Conservation (phyloP, 23 tunicate genomes). For the Styela plicata region DNA sequence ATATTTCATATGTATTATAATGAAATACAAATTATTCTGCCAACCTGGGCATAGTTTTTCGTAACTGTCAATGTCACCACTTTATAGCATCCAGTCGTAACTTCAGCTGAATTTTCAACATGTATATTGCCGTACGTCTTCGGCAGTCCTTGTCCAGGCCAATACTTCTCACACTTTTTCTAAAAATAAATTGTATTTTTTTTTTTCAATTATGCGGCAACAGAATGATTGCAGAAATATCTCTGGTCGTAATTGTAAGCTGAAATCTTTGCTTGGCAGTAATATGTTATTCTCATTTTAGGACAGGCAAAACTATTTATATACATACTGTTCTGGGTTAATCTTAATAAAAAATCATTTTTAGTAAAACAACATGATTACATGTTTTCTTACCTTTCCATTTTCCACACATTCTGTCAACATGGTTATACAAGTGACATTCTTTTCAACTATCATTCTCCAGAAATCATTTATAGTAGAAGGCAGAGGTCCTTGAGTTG, state of each 20-base stretch:
- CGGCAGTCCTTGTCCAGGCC: neutral
- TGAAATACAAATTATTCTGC: too few relatives aligned
- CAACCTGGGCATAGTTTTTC: neutral
- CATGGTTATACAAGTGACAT: neutral
- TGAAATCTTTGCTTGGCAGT: too few relatives aligned
- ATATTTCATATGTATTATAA: too few relatives aligned
- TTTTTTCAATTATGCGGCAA: neutral
- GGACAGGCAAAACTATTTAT: too few relatives aligned
- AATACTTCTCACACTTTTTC: neutral
- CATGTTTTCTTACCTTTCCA: neutral
- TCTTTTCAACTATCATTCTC: constrained; percentile 12
- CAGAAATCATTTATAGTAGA: neutral
- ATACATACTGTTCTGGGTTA: too few relatives aligned
- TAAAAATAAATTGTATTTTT: too few relatives aligned
- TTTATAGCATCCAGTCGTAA: neutral
- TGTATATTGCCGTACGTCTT: neutral
- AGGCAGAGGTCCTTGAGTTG: constrained; percentile 10
- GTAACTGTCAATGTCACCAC: neutral
- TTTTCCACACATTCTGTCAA: neutral
- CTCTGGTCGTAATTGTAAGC: neutral
- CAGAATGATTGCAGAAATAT: neutral
- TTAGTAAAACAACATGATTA: neutral
- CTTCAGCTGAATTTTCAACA: neutral
- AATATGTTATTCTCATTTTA: neutral
- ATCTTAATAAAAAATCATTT: neutral